A percentile compares a stretch with the other conserved stretches of the same genome.
Conservation (phyloP, 2,113 vertebrate genomes). For the Microtus oregoni region DNA sequence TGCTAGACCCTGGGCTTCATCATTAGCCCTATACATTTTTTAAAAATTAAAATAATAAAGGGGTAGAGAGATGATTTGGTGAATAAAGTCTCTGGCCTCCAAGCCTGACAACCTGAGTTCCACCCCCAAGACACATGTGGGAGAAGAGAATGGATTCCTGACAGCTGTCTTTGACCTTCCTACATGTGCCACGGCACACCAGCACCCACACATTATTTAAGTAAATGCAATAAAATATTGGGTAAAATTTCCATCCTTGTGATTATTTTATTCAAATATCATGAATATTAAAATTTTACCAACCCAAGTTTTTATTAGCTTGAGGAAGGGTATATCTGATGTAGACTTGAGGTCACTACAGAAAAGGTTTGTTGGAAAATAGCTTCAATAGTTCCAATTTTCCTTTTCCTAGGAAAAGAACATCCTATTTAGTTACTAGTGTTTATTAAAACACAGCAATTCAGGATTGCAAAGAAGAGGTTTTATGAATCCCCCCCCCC, state of each 20-base stretch:
- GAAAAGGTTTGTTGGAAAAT: slow-evolving; percentile 43
- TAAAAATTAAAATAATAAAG: background rate
- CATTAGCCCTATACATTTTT: background rate
- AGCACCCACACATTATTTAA: background rate
- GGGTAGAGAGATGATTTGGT: no score
- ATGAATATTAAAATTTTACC: slow-evolving; percentile 28
- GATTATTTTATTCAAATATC: slow-evolving; percentile 33
- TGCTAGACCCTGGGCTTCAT: no score
- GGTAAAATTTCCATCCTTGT: slow-evolving; percentile 10
- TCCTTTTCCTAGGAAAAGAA: no score
- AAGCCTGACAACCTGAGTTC: background rate
- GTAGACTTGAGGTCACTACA: background rate
- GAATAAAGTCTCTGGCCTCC: background rate
- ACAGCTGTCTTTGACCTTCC: background rate
- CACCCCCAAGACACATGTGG: background rate
- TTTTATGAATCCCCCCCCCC: no score
- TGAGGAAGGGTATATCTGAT: slow-evolving; percentile 29
- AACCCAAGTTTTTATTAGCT: slow-evolving; percentile 32
- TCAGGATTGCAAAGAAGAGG: no score
- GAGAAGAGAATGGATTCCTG: background rate
- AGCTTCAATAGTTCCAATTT: background rate
- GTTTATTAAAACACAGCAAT: no score
- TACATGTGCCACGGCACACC: background rate
- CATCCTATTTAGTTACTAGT: no score
- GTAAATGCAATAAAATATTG: background rate